These are phyloP conservation scores for Periophthalmus modestus DNA, from an alignment of 2,113 vertebrate genomes.

Conservation along the genomic window DNA sequence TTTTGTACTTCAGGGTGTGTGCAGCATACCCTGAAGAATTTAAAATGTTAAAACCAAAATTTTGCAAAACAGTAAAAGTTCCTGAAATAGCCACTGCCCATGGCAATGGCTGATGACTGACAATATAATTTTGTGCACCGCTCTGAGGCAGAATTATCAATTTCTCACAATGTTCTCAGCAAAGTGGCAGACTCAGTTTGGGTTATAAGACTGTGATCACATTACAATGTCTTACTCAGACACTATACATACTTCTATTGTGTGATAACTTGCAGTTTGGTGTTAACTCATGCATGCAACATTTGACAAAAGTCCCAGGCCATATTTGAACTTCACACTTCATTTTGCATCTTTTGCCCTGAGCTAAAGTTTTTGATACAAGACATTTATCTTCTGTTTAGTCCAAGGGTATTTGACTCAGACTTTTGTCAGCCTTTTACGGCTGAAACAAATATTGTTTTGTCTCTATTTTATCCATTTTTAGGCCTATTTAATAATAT, in stretches of 20 bases:
- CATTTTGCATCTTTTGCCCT: background rate
- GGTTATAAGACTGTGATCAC: slow-evolving; percentile 8
- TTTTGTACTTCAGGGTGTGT: slow-evolving; percentile 31
- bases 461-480: background rate
- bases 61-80: slow-evolving; percentile 4
- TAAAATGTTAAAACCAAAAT: slow-evolving; percentile 4
- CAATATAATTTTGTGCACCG: slow-evolving; percentile 17
- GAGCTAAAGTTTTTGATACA: background rate
- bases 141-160: slow-evolving; percentile 9
- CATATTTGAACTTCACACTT: slow-evolving; percentile 9
- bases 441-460: background rate
- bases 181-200: slow-evolving; percentile 1
- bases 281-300: slow-evolving; percentile 7
- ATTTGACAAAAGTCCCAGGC: slow-evolving; percentile 1
- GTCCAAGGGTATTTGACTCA: slow-evolving; percentile 6
- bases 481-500: background rate
- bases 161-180: background rate
- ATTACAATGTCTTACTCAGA: slow-evolving; percentile 2
- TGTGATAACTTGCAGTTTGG: slow-evolving; percentile 10
- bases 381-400: slow-evolving; percentile 6
- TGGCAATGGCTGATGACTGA: slow-evolving; percentile 20
- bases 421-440: background rate
- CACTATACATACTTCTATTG: background rate
- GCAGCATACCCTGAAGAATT: slow-evolving; percentile 21
- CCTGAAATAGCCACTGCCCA: slow-evolving; percentile 20